phyloP scores from a whole-genome alignment of 1,140 invertebrate species.

The Heliconius hermathena region DNA sequence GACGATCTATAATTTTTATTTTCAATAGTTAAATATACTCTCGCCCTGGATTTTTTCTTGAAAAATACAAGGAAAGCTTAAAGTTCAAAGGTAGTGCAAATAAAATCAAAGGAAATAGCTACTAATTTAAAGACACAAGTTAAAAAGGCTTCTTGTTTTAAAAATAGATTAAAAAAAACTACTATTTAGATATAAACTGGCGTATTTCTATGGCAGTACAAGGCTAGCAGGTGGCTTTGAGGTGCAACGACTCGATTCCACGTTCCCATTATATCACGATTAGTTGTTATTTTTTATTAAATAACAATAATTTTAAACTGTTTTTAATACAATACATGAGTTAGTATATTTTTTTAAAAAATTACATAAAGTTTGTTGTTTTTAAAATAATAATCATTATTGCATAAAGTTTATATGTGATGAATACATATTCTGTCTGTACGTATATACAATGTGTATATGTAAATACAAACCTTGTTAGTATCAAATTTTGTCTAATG shows the following conservation, averaged over 20 bases:
- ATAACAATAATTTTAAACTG: not conserved
- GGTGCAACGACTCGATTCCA: conserved; percentile 58
- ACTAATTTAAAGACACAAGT: not conserved
- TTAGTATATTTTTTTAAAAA: too few species aligned
- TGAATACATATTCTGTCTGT: too few species aligned
- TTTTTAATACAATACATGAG: not conserved
- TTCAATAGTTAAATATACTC: too few species aligned
- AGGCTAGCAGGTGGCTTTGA: conserved; percentile 68
- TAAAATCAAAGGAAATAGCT: not conserved
- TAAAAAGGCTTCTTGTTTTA: not conserved
- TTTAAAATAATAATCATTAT: too few species aligned
- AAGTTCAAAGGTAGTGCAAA: not conserved
- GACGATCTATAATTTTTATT: too few species aligned
- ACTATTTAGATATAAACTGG: conserved; percentile 22
- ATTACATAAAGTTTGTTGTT: too few species aligned
- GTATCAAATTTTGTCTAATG: too few species aligned
- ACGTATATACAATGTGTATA: too few species aligned
- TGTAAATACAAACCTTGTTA: too few species aligned
- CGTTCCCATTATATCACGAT: conserved; percentile 48
- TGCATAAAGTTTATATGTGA: too few species aligned
- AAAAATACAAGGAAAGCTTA: too few species aligned
- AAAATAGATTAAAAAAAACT: conserved; percentile 21
- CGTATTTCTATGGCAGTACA: conserved; percentile 50
- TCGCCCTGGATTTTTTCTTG: too few species aligned
- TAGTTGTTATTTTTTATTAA: not conserved